Base-by-base conservation (phyloP, 2,888 invertebrate genomes). In the Kuschelorhynchus macadamiae region DNA sequence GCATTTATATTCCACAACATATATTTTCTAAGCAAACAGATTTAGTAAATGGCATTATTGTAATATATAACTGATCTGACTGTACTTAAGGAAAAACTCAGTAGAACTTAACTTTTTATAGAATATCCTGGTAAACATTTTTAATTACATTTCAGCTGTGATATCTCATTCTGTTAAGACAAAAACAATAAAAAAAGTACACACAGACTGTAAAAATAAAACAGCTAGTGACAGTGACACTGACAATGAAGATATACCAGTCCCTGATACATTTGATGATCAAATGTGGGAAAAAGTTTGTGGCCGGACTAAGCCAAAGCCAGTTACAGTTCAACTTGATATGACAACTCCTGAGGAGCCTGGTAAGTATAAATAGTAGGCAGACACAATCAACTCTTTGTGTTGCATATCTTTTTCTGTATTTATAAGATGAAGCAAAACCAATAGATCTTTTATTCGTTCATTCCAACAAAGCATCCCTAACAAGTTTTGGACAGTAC, bases 281-380 rank as follows among this genome's bases (percentile, higher is more conserved):
- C 81, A 85, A 56, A 81, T 83, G 66, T 82, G 87, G 75, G 84
- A 86, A 1, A 83, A 85, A 74, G 83, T 87, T 0, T 87, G 85
- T 75, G 83, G 81, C 14, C 81, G 82, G 18, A 71, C 73, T 20
- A 76, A 78, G 68, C 80, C 87, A 72, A 85, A 87, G 78, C 85
- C 86, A 9, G 8, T 20, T 5, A 21, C 21, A 14, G 30, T 49
- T 36, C 39, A 59, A 7, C n/a, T 33, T 12, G 53, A 25, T 12
- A 36, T 36, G 36, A 36, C 36, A 36, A 11, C 36, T 7, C 14
- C 18, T 16, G 3, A 25, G n/a, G 36, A 62, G 52, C 14, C 52
- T 44, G 61, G 61, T 62, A 44, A 52, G 53, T 33, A 32, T 9
- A 4, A 44, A 12, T 8, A 60, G 17, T 4, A 61, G 12, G 18